phyloP scores from a whole-genome alignment of 2,113 vertebrate genomes.

The Semnornis frantzii region DNA sequence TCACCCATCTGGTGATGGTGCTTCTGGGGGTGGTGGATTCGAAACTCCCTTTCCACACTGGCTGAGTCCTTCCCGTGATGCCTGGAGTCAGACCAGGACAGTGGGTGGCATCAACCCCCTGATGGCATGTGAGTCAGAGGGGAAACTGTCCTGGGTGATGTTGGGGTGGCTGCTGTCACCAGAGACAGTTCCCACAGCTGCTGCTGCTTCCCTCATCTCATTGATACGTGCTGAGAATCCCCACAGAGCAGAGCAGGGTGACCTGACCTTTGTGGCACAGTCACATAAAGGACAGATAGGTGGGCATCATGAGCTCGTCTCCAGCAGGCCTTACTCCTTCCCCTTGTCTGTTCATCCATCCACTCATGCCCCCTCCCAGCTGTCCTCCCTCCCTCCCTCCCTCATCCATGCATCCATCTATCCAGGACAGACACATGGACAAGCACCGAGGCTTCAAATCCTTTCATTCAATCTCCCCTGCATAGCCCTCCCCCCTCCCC shows the following conservation, averaged over 20 bases:
- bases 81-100: neutral
- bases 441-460: neutral
- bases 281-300: accelerated
- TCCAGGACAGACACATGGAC: neutral
- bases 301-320: neutral
- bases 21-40: neutral
- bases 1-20: accelerated
- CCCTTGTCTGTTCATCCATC: too few relatives aligned
- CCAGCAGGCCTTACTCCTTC: neutral
- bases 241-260: neutral
- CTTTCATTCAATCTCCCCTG: neutral
- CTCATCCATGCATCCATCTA: too few relatives aligned
- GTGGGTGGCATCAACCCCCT: neutral
- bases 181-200: neutral
- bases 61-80: neutral
- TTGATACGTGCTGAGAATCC: neutral
- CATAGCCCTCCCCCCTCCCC: neutral
- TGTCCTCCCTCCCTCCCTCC: too few relatives aligned
- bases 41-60: neutral
- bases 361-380: too few relatives aligned
- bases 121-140: neutral
- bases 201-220: neutral
- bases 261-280: accelerated
- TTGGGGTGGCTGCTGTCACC: accelerated
- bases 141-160: neutral